These are phyloP conservation scores for Lanius ludovicianus DNA, from an alignment of 2,113 vertebrate genomes.

Conservation along the genomic window DNA sequence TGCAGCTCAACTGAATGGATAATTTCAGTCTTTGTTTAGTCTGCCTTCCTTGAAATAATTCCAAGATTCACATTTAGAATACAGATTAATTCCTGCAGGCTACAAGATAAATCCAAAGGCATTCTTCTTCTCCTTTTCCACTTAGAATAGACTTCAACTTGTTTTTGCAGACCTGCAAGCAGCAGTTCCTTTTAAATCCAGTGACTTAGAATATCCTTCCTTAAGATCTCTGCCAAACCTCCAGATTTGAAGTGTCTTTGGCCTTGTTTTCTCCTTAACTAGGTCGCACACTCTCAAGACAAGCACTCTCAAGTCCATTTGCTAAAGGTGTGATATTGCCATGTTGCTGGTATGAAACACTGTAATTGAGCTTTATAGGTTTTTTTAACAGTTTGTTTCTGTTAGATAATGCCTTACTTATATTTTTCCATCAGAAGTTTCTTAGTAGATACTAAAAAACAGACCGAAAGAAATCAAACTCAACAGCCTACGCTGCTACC, in stretches of 20 bases:
- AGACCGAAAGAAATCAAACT: neutral
- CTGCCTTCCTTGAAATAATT: neutral
- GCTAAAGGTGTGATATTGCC: neutral
- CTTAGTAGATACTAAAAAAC: neutral
- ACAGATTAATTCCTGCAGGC: neutral
- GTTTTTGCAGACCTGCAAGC: conserved; percentile 9
- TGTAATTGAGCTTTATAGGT: neutral
- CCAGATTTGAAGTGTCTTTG: neutral
- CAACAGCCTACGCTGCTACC: neutral
- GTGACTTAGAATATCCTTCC: conserved; percentile 19
- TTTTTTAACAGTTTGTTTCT: neutral
- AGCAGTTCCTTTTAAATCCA: conserved; percentile 4
- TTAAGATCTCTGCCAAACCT: conserved; percentile 11
- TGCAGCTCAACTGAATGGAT: neutral
- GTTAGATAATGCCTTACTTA: neutral
- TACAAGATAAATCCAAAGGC: neutral
- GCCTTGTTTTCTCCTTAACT: neutral
- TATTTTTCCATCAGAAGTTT: neutral
- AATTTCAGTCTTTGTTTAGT: neutral
- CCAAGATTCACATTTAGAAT: neutral
- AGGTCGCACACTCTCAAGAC: neutral
- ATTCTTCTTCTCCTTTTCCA: neutral
- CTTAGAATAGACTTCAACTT: neutral
- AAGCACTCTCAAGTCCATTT: neutral
- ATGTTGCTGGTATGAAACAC: neutral